A percentile compares a stretch with the other conserved stretches of the same genome.
These are phyloP conservation scores for Alloscopus bannaensis DNA, from an alignment of 2,888 invertebrate species.

Conservation along the genomic window DNA sequence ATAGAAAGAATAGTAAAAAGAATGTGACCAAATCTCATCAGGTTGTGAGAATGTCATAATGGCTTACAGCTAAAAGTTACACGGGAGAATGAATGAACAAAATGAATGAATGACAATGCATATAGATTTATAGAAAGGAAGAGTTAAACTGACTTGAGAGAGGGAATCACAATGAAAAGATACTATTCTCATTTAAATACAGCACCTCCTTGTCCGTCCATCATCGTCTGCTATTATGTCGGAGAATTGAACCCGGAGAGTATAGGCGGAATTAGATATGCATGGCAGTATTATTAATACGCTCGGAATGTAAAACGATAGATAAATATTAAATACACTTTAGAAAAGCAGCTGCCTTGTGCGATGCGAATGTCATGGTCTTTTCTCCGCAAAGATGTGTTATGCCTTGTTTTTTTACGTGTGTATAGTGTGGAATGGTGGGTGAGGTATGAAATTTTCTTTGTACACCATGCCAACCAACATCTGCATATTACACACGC, in stretches of 20 bases:
- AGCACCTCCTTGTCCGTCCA: not conserved
- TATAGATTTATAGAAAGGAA: too few relatives aligned
- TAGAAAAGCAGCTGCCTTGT: too few relatives aligned
- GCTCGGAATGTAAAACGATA: conserved; percentile 34
- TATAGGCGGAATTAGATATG: conserved; percentile 31
- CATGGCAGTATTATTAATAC: conserved; percentile 23
- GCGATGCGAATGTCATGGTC: too few relatives aligned
- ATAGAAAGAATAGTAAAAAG: conserved; percentile 13
- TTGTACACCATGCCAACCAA: too few relatives aligned
- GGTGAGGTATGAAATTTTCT: too few relatives aligned
- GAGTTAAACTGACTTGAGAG: not conserved
- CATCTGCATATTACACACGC: too few relatives aligned
- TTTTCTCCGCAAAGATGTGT: too few relatives aligned
- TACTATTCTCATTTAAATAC: conserved; percentile 23
- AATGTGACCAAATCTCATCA: too few relatives aligned
- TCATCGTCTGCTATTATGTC: conserved; percentile 11
- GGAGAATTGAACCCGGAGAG: not conserved
- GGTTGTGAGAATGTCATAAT: not conserved
- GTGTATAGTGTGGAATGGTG: too few relatives aligned
- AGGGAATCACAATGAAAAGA: conserved; percentile 21
- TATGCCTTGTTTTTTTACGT: too few relatives aligned
- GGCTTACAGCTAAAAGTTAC: not conserved
- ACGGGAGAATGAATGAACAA: conserved; percentile 25
- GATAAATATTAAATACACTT: conserved; percentile 28
- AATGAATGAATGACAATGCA: too few relatives aligned